Percentiles rank a stretch among this genome's conserved stretches.
Conservation (phyloP, 2,797 vertebrate genomes). For the Ibycter americanus region DNA sequence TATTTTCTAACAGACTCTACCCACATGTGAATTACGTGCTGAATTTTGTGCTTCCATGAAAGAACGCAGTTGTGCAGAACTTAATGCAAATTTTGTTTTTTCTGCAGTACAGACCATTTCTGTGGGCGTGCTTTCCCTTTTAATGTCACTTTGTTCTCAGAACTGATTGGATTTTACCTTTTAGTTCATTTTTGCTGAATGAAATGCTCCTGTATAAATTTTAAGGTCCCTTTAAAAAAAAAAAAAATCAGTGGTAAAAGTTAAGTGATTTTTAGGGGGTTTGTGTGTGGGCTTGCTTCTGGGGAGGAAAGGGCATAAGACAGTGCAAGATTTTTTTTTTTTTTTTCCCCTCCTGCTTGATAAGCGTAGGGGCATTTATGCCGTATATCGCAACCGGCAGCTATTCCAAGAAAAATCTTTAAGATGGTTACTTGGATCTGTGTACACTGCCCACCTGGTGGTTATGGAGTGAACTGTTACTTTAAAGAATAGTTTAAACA, state of each 20-base stretch:
- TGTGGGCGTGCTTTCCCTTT: neutral
- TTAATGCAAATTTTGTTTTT: neutral
- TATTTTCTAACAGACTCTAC: neutral
- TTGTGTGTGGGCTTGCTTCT: neutral
- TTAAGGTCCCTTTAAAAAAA: neutral
- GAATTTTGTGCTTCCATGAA: neutral
- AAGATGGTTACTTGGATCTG: constrained; percentile 85
- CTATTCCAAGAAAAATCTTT: constrained; percentile 69
- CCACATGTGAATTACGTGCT: neutral
- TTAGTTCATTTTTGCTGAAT: neutral
- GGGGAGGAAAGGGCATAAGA: neutral
- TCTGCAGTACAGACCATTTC: neutral
- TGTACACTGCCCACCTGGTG: constrained; percentile 98
- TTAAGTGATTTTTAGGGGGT: neutral
- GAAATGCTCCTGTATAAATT: neutral
- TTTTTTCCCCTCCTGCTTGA: neutral
- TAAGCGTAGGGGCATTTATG: neutral
- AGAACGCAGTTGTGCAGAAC: neutral
- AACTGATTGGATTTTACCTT: neutral
- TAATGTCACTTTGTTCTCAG: neutral
- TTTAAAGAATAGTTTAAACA: constrained; percentile 98
- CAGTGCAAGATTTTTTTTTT: neutral
- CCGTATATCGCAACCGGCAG: constrained; percentile 51
- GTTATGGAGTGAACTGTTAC: constrained; percentile 94
- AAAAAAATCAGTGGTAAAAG: neutral